Evolutionary conservation across 2,113 vertebrate genomes (phyloP).

Genomic region (Mirza zaza): DNA sequence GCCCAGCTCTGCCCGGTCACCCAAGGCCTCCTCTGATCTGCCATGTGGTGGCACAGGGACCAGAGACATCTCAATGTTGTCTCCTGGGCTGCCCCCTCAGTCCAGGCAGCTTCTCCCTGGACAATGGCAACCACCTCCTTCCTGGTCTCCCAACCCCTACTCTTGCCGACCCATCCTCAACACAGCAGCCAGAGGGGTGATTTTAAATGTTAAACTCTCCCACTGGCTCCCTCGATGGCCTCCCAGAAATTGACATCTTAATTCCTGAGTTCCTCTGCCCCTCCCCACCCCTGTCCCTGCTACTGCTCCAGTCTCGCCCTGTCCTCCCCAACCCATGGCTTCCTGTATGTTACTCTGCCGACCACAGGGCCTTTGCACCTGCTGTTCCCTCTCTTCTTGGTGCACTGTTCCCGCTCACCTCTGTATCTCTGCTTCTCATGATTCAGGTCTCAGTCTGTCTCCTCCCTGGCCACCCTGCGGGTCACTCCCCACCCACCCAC

Average conservation of each 20-base stretch:
- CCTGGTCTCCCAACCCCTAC: neutral
- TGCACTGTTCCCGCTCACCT: neutral
- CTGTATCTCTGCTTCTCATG: neutral
- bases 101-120: neutral
- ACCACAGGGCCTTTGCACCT: neutral
- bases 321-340: neutral
- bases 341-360: neutral
- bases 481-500: neutral
- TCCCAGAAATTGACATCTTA: neutral
- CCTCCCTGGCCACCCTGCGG: accelerated
- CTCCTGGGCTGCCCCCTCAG: neutral
- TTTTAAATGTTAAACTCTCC: neutral
- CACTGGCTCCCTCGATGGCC: neutral
- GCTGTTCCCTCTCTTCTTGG: neutral
- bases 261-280: neutral
- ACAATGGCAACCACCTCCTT: neutral
- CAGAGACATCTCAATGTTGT: neutral
- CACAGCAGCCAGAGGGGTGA: neutral
- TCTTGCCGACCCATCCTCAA: neutral
- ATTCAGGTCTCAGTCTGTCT: neutral
- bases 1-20: neutral
- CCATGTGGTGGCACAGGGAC: neutral
- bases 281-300: too few species aligned
- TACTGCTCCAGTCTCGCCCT: neutral
- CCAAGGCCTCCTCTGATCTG: neutral